Evolutionary conservation across 2,113 vertebrate species (phyloP), one percentile per base, ranked within the genome.

Genomic region (Callopanchax toddi): DNA sequence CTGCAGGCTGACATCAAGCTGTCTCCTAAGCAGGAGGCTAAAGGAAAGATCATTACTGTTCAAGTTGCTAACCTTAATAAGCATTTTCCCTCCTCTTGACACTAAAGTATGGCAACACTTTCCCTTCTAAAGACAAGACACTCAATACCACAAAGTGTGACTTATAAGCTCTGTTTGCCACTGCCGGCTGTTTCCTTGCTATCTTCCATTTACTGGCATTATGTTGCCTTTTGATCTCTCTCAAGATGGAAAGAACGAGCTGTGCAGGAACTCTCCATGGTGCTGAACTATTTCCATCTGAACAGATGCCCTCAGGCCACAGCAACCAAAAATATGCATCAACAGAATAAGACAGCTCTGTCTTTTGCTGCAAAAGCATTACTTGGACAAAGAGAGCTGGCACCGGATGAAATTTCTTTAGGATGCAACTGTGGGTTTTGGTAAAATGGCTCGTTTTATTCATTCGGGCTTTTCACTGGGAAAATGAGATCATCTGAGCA

Each of bases 281-380:
- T 82, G 74, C 84, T 85, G 84, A 86, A 88, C 72, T 86, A 81
- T 85, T 88, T 86, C 77, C 70, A 78, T 78, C 75, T 51, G 54
- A 85, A 83, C 55, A 73, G 73, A 74, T 81, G 71, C 65, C 84
- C 78, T 58, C 57, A 45, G 86, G 86, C 82, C 72, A 74, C 49
- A 0, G 60, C 78, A 81, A 66, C 63, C 76, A 78, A 65, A 82
- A 83, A 78, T 76, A 61, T 37, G 40, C 73, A 56, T 23, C 60
- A 16, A 45, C 74, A 61, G 48, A 40, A 54, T 22, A 20, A 68
- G 54, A 16, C 25, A 18, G 60, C 16, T 39, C 44, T 46, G 22
- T 54, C 48, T 25, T n/a, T 32, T 8, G 32, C 42, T 64, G 32
- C 63, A 54, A 10, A 20, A 60, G 17, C 49, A 34, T 46, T 11